phyloP scores from a whole-genome alignment of 2,888 invertebrate genomes.

The Prosopocoilus inquinatus region DNA sequence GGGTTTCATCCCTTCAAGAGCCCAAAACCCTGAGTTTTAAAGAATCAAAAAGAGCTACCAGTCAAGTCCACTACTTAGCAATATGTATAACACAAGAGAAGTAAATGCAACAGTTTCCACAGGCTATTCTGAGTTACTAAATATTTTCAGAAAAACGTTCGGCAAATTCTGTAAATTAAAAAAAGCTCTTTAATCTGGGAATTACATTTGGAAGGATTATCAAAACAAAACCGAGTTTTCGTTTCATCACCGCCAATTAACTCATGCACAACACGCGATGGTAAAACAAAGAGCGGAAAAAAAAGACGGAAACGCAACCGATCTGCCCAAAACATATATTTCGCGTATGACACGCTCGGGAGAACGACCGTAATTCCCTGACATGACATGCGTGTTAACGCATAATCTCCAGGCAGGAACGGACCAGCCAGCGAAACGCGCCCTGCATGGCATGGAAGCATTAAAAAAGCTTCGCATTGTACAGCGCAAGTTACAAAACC shows the following conservation, averaged over 20 bases:
- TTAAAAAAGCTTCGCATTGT: conserved; percentile 25
- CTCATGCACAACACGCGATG: background rate
- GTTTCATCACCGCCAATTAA: background rate
- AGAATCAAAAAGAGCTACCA: no score
- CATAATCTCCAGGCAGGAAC: conserved; percentile 15
- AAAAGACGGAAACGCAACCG: background rate
- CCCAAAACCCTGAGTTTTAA: no score
- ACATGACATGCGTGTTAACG: conserved; percentile 19
- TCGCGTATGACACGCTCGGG: conserved; percentile 1
- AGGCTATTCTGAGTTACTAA: no score
- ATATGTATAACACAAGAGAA: no score
- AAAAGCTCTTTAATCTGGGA: background rate
- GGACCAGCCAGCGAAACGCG: conserved; percentile 13
- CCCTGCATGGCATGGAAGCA: conserved; percentile 29
- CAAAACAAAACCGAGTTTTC: no score
- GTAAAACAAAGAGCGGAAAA: background rate
- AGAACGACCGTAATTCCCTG: conserved; percentile 2
- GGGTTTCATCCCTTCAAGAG: no score
- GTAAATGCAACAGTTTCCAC: no score
- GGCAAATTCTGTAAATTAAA: no score
- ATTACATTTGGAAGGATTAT: no score
- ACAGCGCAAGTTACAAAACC: conserved; percentile 21
- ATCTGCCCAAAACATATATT: background rate
- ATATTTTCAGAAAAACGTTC: no score
- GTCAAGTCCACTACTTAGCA: no score